Evolutionary conservation across 2,113 vertebrate species (phyloP).

Genomic region (Corythaeola cristata): DNA sequence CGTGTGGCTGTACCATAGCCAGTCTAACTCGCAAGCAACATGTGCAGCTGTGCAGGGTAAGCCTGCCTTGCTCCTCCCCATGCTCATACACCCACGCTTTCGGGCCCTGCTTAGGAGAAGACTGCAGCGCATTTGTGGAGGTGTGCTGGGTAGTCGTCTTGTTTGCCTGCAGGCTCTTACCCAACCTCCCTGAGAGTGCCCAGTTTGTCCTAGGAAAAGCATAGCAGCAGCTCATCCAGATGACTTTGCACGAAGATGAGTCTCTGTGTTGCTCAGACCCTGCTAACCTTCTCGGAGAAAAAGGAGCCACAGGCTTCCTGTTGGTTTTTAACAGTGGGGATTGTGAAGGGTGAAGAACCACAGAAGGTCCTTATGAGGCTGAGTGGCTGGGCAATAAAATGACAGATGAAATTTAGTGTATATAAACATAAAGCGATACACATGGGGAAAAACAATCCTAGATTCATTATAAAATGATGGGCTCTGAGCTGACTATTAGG

Average conservation of each 20-base stretch:
- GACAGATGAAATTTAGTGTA: conserved; percentile 43
- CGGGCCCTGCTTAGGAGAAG: background rate
- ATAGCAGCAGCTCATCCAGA: background rate
- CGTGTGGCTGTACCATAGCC: conserved; percentile 60
- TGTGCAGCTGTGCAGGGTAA: conserved; percentile 36
- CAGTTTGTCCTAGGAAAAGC: background rate
- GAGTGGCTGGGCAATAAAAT: conserved; percentile 53
- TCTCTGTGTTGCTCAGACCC: background rate
- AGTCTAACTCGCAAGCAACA: background rate
- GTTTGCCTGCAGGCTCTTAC: background rate
- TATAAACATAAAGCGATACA: conserved; percentile 37
- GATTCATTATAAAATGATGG: background rate
- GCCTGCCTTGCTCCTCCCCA: conserved; percentile 6
- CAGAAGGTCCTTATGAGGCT: conserved; percentile 57
- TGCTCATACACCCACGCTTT: background rate
- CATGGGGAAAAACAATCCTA: background rate
- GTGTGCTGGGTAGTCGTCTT: background rate
- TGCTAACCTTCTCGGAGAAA: background rate
- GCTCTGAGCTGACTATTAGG: background rate
- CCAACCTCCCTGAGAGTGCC: background rate
- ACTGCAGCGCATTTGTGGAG: background rate
- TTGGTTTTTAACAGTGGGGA: conserved; percentile 37
- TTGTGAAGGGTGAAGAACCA: conserved; percentile 53
- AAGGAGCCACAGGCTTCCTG: conserved; percentile 15
- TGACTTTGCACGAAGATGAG: background rate